These are phyloP conservation scores for Lepidotrigona ventralis DNA, from an alignment of 1,140 invertebrate genomes.

Conservation along the genomic window DNA sequence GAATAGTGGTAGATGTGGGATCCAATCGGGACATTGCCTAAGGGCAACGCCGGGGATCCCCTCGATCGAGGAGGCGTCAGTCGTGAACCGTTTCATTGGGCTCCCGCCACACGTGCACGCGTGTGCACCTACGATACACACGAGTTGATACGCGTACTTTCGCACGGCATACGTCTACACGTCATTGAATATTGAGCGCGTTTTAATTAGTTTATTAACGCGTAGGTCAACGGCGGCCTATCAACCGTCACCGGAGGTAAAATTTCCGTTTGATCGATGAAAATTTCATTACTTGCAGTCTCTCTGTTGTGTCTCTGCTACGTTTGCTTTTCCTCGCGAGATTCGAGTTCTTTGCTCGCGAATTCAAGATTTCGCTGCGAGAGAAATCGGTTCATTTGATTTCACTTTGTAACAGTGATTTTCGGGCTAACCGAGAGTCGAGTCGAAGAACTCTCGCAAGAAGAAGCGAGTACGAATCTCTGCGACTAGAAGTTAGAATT, in stretches of 20 bases:
- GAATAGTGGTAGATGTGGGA: slow-evolving; percentile 54
- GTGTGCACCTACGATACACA: slow-evolving; percentile 17
- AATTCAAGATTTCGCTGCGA: no score
- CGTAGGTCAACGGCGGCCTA: neutral
- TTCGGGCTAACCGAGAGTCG: no score
- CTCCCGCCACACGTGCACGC: slow-evolving; percentile 35
- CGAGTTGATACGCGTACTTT: slow-evolving; percentile 14
- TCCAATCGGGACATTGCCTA: slow-evolving; percentile 60
- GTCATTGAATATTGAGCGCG: neutral
- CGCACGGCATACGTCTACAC: neutral
- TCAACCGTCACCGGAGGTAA: neutral
- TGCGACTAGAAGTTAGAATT: no score
- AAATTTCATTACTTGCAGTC: neutral
- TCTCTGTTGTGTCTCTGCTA: no score
- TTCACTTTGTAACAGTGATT: no score
- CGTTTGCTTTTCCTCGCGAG: no score
- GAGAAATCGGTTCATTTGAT: no score
- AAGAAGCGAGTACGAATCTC: no score
- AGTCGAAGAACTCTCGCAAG: no score
- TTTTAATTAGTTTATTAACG: slow-evolving; percentile 35
- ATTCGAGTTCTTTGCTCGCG: neutral
- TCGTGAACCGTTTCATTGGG: slow-evolving; percentile 63
- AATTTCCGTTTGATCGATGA: neutral
- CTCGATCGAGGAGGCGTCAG: slow-evolving; percentile 61
- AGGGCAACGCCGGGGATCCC: slow-evolving; percentile 51